A percentile compares a stretch with the other conserved stretches of the same genome.
phyloP scores from a whole-genome alignment of 2,113 vertebrate species.

The Desmodus rotundus region DNA sequence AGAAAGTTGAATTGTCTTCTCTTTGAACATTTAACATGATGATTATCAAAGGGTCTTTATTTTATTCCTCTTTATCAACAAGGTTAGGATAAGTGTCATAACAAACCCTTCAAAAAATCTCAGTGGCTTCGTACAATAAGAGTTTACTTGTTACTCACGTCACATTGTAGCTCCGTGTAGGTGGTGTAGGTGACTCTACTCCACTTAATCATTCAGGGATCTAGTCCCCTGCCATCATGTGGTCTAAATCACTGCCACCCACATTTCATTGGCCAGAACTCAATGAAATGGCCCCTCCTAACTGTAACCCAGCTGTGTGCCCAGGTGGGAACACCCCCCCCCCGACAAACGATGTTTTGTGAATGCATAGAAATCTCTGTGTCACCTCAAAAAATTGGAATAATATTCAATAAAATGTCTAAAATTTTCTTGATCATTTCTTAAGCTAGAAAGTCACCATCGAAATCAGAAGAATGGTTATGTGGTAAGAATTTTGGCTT shows the following conservation, averaged over 20 bases:
- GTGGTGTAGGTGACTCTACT: background rate
- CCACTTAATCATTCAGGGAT: background rate
- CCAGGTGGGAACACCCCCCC: background rate
- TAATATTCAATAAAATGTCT: background rate
- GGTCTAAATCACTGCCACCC: background rate
- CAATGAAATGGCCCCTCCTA: background rate
- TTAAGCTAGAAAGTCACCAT: background rate
- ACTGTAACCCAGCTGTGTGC: background rate
- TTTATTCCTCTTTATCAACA: conserved; percentile 47
- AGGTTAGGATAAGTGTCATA: conserved; percentile 12
- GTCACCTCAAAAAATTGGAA: background rate
- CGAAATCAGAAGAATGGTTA: background rate
- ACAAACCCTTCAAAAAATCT: conserved; percentile 40
- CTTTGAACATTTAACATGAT: conserved; percentile 47
- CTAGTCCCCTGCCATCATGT: background rate
- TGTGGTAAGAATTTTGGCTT: conserved; percentile 6
- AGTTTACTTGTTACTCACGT: background rate
- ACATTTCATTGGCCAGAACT: conserved; percentile 8
- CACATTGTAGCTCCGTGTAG: conserved; percentile 13
- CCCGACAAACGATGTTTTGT: conserved; percentile 28
- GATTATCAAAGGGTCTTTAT: conserved; percentile 47
- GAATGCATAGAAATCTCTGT: background rate
- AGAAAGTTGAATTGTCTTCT: conserved; percentile 40
- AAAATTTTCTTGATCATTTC: background rate
- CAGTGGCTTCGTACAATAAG: conserved; percentile 6